Evolutionary conservation across 2,113 vertebrate species (phyloP).

Genomic region (Miniopterus natalensis): DNA sequence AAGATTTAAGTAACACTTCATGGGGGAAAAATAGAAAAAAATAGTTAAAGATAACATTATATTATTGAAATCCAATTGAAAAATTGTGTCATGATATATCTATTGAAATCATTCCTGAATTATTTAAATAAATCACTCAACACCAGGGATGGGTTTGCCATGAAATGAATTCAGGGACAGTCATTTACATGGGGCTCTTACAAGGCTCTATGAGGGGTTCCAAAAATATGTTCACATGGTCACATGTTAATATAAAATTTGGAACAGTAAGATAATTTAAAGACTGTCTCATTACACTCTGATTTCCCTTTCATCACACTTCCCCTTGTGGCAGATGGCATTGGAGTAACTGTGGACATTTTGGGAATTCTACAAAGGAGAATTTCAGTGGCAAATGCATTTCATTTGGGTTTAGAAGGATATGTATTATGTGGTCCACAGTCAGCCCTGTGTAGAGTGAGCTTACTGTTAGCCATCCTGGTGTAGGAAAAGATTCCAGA

Average conservation of each 20-base stretch:
- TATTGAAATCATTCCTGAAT: constrained; percentile 35
- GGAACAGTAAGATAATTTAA: neutral
- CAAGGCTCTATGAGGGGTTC: neutral
- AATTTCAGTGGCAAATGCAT: neutral
- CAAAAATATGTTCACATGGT: neutral
- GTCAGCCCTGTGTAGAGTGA: neutral
- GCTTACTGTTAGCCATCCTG: neutral
- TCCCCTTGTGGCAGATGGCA: neutral
- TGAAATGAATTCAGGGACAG: neutral
- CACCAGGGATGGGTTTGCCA: neutral
- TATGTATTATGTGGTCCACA: neutral
- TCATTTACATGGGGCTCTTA: neutral
- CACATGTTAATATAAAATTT: constrained; percentile 34
- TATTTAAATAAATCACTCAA: constrained; percentile 60
- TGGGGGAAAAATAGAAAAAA: constrained; percentile 36
- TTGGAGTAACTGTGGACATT: neutral
- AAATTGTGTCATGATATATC: constrained; percentile 59
- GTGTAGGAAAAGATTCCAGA: neutral
- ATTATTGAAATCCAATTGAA: constrained; percentile 57
- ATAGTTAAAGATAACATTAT: constrained; percentile 9
- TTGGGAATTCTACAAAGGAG: neutral
- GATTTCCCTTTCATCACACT: neutral
- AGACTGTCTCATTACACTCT: neutral
- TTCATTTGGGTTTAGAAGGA: neutral
- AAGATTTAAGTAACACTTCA: constrained; percentile 42